phyloP scores from a whole-genome alignment of 2,888 invertebrate genomes.

The Malthinus seriepunctatus region DNA sequence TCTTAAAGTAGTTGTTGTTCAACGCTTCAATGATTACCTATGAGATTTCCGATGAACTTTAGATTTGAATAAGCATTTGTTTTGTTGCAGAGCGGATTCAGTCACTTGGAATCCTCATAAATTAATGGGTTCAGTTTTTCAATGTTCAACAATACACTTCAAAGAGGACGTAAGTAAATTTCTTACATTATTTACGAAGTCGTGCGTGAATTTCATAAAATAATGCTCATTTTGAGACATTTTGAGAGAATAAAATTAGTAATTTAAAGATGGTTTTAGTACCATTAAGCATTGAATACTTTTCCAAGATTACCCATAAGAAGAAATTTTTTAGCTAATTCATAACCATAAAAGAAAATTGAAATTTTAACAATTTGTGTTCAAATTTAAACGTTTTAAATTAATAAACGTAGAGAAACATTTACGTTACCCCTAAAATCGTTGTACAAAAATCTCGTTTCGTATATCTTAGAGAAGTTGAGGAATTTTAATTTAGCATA shows the following conservation, averaged over 20 bases:
- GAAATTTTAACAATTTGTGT: background rate
- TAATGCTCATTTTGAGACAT: background rate
- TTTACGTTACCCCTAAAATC: background rate
- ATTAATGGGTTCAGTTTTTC: constrained; percentile 94
- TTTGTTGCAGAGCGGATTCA: constrained; percentile 80
- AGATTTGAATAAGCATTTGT: constrained; percentile 4
- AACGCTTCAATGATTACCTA: no score
- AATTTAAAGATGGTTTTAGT: no score
- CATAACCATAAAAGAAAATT: constrained; percentile 5
- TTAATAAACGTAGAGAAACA: constrained; percentile 1
- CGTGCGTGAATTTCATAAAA: background rate
- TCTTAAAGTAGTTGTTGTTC: background rate
- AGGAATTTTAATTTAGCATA: constrained; percentile 19
- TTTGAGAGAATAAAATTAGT: no score
- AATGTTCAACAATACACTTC: constrained; percentile 97
- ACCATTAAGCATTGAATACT: no score
- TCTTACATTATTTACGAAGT: constrained; percentile 31
- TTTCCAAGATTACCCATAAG: no score
- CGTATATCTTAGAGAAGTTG: background rate
- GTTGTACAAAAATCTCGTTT: constrained; percentile 8
- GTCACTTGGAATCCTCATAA: constrained; percentile 99
- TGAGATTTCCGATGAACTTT: no score
- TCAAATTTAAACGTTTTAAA: background rate
- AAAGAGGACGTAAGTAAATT: constrained; percentile 83
- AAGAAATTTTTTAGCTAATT: background rate